Percentiles rank a stretch among this genome's conserved stretches.
These are phyloP conservation scores for Hipparchia semele DNA, from an alignment of 2,888 invertebrate species.

Conservation along the genomic window DNA sequence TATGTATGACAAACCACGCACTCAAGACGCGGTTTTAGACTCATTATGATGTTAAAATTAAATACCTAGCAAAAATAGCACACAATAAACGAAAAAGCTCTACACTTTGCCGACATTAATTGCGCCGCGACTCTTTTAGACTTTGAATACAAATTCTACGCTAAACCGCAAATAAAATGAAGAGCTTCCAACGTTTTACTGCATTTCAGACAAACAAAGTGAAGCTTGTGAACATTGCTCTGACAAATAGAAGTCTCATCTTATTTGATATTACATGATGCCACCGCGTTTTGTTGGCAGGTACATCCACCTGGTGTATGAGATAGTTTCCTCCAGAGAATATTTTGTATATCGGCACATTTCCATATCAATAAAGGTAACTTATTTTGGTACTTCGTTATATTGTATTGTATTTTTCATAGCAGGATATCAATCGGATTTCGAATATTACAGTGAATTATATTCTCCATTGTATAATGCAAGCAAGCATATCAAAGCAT, in stretches of 20 bases:
- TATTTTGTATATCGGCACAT: constrained; percentile 24
- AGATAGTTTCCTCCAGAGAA: constrained; percentile 18
- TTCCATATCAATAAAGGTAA: constrained; percentile 21
- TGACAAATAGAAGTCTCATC: constrained; percentile 19
- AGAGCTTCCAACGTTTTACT: neutral
- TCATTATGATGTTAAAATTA: neutral
- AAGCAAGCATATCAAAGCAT: too few species aligned
- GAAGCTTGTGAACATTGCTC: constrained; percentile 5
- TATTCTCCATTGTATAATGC: too few species aligned
- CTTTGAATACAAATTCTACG: constrained; percentile 2
- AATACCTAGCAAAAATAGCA: neutral
- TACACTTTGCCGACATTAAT: neutral
- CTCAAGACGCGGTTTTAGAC: neutral
- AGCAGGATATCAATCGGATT: neutral
- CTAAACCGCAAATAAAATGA: neutral
- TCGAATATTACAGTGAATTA: neutral
- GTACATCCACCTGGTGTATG: constrained; percentile 8
- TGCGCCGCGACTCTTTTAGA: neutral
- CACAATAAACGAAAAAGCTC: neutral
- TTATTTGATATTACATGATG: constrained; percentile 20
- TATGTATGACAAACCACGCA: too few species aligned
- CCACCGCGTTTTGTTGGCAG: constrained; percentile 17
- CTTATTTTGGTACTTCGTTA: constrained; percentile 12
- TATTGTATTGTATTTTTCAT: constrained; percentile 2
- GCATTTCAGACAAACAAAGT: neutral